Evolutionary conservation across 2,888 invertebrate genomes (phyloP).

Genomic region (Litoditis marina): DNA sequence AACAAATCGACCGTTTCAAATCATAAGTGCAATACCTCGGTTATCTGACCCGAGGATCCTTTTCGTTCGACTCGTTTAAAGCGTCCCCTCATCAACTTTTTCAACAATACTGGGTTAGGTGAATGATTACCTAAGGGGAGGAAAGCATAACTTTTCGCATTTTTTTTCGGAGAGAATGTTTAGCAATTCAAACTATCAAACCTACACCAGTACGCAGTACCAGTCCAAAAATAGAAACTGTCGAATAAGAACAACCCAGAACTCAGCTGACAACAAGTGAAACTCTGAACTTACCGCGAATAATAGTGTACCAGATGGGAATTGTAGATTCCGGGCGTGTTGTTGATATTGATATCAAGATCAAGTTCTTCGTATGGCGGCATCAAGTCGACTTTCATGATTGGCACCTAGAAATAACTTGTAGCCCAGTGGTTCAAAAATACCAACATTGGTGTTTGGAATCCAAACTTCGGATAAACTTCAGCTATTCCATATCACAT

Average conservation of each 20-base stretch:
- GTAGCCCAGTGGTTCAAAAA: too few species aligned
- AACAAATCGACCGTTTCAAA: too few species aligned
- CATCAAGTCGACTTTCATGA: slow-evolving; percentile 45
- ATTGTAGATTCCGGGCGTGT: slow-evolving; percentile 60
- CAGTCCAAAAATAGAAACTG: slow-evolving; percentile 2
- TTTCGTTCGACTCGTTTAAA: too few species aligned
- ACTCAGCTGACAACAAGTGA: not conserved
- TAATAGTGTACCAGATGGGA: slow-evolving; percentile 60
- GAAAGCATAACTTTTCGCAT: too few species aligned
- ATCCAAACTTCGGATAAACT: not conserved
- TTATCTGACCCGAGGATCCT: too few species aligned
- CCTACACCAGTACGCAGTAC: not conserved
- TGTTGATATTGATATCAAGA: slow-evolving; percentile 60
- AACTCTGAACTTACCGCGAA: slow-evolving; percentile 32
- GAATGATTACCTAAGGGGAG: too few species aligned
- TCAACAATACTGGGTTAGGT: too few species aligned
- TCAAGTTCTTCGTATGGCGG: slow-evolving; percentile 43
- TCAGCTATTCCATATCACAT: too few species aligned
- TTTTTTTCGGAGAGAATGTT: not conserved
- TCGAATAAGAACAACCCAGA: not conserved
- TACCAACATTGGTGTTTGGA: slow-evolving; percentile 37
- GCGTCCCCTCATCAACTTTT: too few species aligned
- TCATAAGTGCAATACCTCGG: too few species aligned
- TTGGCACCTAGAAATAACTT: slow-evolving; percentile 42
- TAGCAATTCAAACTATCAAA: not conserved